Percentiles rank a stretch among this genome's conserved stretches.
phyloP scores from a whole-genome alignment of 2,113 vertebrate species.

The Daubentonia madagascariensis region DNA sequence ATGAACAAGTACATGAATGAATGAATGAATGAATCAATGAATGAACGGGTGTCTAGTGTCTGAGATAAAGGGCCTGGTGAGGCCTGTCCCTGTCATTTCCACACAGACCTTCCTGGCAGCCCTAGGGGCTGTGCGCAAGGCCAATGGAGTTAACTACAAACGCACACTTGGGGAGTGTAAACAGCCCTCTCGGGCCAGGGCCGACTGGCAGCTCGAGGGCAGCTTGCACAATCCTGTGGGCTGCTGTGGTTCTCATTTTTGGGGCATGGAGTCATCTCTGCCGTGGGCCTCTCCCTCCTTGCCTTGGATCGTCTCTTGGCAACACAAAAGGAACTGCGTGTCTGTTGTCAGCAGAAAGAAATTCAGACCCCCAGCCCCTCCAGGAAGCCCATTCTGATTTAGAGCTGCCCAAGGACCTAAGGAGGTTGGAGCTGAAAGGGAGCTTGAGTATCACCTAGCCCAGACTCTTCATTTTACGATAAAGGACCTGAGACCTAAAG shows the following conservation, averaged over 20 bases:
- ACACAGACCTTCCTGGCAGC: not conserved
- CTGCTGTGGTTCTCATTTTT: conserved; percentile 78
- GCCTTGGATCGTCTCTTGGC: conserved; percentile 67
- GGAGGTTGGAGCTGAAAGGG: not conserved
- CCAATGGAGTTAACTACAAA: not conserved
- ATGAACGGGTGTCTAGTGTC: not conserved
- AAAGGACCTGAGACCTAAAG: not conserved
- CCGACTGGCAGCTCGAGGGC: conserved; percentile 69
- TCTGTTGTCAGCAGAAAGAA: conserved; percentile 20
- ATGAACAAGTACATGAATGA: not conserved
- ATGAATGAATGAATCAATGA: not conserved
- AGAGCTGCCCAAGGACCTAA: not conserved
- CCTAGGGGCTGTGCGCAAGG: not conserved
- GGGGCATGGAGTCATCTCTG: conserved; percentile 73
- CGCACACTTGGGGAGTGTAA: conserved; percentile 55
- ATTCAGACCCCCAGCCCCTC: not conserved
- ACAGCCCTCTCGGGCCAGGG: conserved; percentile 62
- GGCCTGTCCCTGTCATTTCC: not conserved
- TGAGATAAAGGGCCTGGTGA: not conserved
- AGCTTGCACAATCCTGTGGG: conserved; percentile 76
- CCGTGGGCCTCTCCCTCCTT: conserved; percentile 59
- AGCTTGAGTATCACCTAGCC: not conserved
- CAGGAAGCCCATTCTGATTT: not conserved
- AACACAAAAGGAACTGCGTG: conserved; percentile 49
- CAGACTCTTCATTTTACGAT: not conserved